These are phyloP conservation scores for Elgaria multicarinata DNA, from an alignment of 2,113 vertebrate species.

Conservation along the genomic window DNA sequence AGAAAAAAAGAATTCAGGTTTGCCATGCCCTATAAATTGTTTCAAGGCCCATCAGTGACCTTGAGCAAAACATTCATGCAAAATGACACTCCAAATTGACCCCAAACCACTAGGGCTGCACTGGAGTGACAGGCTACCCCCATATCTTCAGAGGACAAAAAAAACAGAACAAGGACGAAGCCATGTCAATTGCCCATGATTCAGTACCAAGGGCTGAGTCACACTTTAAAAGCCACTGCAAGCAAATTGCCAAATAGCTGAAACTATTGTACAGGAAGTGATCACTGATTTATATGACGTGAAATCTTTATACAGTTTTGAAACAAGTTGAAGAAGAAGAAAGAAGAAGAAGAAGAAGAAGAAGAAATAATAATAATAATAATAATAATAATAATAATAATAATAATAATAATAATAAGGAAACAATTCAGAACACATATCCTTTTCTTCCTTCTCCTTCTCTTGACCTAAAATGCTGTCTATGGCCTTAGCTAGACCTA, in stretches of 20 bases:
- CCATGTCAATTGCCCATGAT: not conserved
- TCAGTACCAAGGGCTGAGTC: not conserved
- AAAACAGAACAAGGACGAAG: not conserved
- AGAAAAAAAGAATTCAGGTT: too few relatives aligned
- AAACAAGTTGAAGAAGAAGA: not conserved
- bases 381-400: too few relatives aligned
- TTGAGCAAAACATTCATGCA: not conserved
- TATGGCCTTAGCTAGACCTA: too few relatives aligned
- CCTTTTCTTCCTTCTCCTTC: not conserved
- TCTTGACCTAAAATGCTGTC: constrained; percentile 24
- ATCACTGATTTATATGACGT: not conserved
- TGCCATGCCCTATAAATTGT: not conserved
- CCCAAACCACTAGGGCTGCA: not conserved
- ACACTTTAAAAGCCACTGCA: not conserved
- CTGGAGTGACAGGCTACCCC: not conserved
- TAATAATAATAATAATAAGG: too few relatives aligned
- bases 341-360: too few relatives aligned
- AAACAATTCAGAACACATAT: constrained; percentile 21
- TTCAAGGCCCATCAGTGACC: not conserved
- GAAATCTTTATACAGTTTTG: not conserved
- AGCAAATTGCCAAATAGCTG: not conserved
- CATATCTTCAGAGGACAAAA: not conserved
- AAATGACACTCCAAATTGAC: not conserved
- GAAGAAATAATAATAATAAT: too few relatives aligned
- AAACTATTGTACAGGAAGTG: not conserved